Evolutionary conservation across 2,797 vertebrate species (phyloP), one percentile per base, ranked within the genome.

Genomic region (Muscicapa comitata): DNA sequence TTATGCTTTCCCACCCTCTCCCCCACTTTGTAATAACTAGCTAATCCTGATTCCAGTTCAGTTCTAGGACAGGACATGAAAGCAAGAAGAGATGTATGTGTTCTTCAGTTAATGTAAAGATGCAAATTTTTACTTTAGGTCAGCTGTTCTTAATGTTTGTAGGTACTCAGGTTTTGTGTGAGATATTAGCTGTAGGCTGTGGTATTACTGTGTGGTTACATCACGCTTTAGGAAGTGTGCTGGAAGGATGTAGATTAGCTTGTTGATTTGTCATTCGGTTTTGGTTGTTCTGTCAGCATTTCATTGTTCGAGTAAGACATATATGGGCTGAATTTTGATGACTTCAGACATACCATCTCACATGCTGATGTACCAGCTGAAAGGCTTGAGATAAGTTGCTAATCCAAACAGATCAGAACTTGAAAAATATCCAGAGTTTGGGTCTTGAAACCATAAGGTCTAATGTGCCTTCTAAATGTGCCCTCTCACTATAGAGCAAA

Each of bases 231-330:
- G 87, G 91, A 95, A 95, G 70, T 66, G 65, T 91, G 79, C 70
- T 96, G 82, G 62, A 88, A 94, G 87, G 93, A 94, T 93, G 79
- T 94, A 90, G 93, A 76, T 96, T 73, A 84, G 31, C 35, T 84
- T 95, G 93, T 84, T 94, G 94, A 88, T 91, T 88, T 93, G 74
- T 70, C 90, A 84, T 18, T 96, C 7, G 3, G 2, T 48, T 86
- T 76, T 78, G 40, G 58, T 88, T 95, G 88, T 94, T 96, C 89
- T 1, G 0, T 90, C 82, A 77, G 76, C 83, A 76, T 84, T 76
- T 82, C 77, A 21, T 62, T 75, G 72, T 81, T 94, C 37, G 4
- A 75, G 45, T 16, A 13, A 94, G 87, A 61, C 15, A 48, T 62
- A 88, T 18, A 26, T 6, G 3, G 47, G 31, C 54, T 89, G 57